phyloP scores from a whole-genome alignment of 92 coral and sea anemone genomes.

The Heteractis magnifica region DNA sequence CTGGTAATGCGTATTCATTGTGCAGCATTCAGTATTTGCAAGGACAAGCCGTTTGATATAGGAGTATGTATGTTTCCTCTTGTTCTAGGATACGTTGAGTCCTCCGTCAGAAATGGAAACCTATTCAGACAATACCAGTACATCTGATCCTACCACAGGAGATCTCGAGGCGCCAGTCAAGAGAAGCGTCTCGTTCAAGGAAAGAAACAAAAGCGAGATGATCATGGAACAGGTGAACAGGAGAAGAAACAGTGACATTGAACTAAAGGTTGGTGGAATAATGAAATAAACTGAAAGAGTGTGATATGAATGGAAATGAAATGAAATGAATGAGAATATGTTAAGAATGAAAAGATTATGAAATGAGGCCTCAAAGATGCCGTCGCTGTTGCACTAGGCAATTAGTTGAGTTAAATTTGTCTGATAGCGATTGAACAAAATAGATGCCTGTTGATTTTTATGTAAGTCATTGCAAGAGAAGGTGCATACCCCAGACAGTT shows the following conservation, averaged over 20 bases:
- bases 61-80: not conserved
- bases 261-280: constrained; percentile 63
- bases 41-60: too few relatives aligned
- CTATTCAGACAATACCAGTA: constrained; percentile 75
- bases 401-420: too few relatives aligned
- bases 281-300: not conserved
- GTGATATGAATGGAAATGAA: too few relatives aligned
- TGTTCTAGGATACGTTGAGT: constrained; percentile 68
- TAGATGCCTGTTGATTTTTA: too few relatives aligned
- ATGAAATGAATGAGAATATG: not conserved
- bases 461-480: too few relatives aligned
- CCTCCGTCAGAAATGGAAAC: constrained; percentile 91
- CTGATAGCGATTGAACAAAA: too few relatives aligned
- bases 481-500: too few relatives aligned
- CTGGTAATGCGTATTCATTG: too few relatives aligned
- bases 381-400: too few relatives aligned
- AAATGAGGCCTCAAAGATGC: not conserved
- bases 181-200: constrained; percentile 92
- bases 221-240: constrained; percentile 38
- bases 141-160: constrained; percentile 58
- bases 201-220: constrained; percentile 48
- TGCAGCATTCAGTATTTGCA: too few relatives aligned
- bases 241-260: constrained; percentile 90
- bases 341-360: not conserved
- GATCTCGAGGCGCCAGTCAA: constrained; percentile 63